Conservation (phyloP, 2,113 vertebrate genomes). For the Todiramphus saurophagus region DNA sequence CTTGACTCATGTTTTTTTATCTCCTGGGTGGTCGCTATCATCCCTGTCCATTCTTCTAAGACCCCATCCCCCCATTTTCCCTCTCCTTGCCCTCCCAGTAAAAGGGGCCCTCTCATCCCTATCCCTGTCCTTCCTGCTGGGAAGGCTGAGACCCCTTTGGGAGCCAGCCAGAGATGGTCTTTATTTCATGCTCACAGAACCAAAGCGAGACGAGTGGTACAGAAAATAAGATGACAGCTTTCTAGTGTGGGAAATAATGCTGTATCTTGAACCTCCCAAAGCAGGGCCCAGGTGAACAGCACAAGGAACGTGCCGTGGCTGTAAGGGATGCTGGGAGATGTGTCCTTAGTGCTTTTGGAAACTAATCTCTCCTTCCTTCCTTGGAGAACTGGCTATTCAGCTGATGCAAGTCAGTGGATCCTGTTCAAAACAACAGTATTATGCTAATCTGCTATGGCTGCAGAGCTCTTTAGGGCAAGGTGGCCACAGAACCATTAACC, state of each 20-base stretch:
- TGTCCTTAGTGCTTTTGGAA: not conserved
- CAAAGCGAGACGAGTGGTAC: not conserved
- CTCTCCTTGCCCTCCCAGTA: not conserved
- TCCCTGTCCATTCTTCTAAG: not conserved
- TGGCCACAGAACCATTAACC: not conserved
- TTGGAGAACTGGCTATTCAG: not conserved
- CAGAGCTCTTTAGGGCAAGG: not conserved
- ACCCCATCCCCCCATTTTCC: not conserved
- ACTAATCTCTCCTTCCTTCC: not conserved
- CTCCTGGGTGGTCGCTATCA: constrained; percentile 39
- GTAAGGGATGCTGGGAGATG: not conserved
- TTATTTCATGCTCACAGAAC: not conserved
- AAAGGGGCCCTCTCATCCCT: not conserved
- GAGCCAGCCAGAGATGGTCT: not conserved
- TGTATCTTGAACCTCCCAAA: not conserved
- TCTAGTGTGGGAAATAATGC: not conserved
- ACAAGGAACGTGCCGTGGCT: not conserved
- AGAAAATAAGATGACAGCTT: not conserved
- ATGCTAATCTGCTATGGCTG: not conserved
- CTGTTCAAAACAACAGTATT: not conserved
- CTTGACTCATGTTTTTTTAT: constrained; percentile 30
- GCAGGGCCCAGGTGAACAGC: not conserved
- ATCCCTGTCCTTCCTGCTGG: not conserved
- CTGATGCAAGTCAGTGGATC: not conserved
- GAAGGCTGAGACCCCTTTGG: not conserved